Evolutionary conservation across 2,888 invertebrate genomes (phyloP).

Genomic region (Leptodirus hochenwartii): DNA sequence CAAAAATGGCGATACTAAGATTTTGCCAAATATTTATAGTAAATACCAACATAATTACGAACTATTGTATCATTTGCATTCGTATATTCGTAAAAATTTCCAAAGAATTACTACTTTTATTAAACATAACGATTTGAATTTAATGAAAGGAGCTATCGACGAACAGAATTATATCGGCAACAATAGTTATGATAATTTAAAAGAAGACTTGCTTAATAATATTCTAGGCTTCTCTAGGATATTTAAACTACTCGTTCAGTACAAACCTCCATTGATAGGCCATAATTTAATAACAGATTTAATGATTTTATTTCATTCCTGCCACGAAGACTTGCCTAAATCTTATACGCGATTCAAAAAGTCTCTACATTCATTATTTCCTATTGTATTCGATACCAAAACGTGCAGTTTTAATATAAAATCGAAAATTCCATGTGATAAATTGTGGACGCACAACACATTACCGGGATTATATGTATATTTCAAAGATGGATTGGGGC

Average conservation of each 20-base stretch:
- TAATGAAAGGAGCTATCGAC: constrained; percentile 21
- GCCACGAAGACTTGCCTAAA: constrained; percentile 47
- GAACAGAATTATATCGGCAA: constrained; percentile 19
- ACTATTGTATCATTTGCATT: constrained; percentile 38
- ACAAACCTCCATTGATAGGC: constrained; percentile 53
- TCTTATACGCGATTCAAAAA: constrained; percentile 45
- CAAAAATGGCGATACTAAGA: too few species aligned
- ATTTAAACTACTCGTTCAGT: constrained; percentile 36
- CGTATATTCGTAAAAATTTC: constrained; percentile 35
- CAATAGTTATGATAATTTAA: constrained; percentile 24
- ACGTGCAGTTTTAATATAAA: constrained; percentile 39
- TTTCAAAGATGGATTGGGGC: constrained; percentile 33
- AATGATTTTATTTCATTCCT: constrained; percentile 51
- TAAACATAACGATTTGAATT: constrained; percentile 21
- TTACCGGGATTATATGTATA: constrained; percentile 39
- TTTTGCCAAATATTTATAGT: too few species aligned
- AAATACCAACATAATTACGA: too few species aligned
- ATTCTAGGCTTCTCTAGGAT: constrained; percentile 49
- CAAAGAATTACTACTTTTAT: constrained; percentile 22
- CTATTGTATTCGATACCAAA: constrained; percentile 56
- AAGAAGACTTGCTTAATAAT: constrained; percentile 31
- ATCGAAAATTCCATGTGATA: constrained; percentile 19
- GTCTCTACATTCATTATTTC: constrained; percentile 40
- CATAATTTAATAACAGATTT: constrained; percentile 59
- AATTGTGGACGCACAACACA: constrained; percentile 34